Percentiles rank a stretch among this genome's conserved stretches.
These are phyloP conservation scores for Amphiduros pacificus DNA, from an alignment of 2,888 invertebrate genomes.

Conservation along the genomic window DNA sequence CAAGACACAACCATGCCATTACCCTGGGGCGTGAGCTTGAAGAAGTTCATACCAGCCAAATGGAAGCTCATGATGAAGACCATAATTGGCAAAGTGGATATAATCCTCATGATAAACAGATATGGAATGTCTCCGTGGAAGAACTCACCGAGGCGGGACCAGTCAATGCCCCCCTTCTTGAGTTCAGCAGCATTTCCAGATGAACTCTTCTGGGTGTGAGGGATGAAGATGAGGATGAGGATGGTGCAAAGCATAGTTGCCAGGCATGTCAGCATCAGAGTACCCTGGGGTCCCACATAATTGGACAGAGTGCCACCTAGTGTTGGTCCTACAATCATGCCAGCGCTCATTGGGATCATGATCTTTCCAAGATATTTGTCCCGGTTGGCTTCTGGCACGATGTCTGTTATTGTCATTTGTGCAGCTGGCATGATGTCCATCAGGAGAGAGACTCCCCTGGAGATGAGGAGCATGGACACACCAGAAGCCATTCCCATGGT, in stretches of 20 bases:
- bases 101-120: background rate
- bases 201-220: constrained; percentile 2
- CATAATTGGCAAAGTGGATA: background rate
- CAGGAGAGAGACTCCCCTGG: background rate
- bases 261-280: constrained; percentile 4
- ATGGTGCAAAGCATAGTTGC: background rate
- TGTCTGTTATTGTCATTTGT: constrained; percentile 6
- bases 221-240: background rate
- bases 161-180: constrained; percentile 7
- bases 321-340: constrained; percentile 7
- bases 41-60: constrained; percentile 3
- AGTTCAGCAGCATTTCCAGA: background rate
- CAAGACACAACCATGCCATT: constrained; percentile 5
- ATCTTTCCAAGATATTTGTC: constrained; percentile 1
- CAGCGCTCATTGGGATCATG: constrained; percentile 3
- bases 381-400: constrained; percentile 1
- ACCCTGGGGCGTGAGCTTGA: constrained; percentile 1
- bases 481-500: background rate
- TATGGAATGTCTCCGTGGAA: constrained; percentile 5
- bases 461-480: background rate
- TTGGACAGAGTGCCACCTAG: background rate
- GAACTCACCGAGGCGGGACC: background rate
- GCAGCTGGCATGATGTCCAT: constrained; percentile 14
- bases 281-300: constrained; percentile 5
- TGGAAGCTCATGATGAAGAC: constrained; percentile 10